These are phyloP conservation scores for Callithrix jacchus DNA, from an alignment of 2,113 vertebrate genomes.

Conservation along the genomic window DNA sequence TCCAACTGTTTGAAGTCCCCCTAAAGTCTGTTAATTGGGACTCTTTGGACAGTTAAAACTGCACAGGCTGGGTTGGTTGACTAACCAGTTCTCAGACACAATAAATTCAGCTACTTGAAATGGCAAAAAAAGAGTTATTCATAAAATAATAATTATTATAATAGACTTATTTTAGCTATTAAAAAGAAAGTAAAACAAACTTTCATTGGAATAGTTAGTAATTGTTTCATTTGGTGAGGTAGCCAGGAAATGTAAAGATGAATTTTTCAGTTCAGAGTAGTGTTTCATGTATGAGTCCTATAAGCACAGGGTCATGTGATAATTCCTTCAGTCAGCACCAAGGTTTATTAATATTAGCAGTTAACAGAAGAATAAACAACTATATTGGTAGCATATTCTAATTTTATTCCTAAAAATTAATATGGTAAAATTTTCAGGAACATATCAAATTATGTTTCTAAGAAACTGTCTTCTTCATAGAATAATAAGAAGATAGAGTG, in stretches of 20 bases:
- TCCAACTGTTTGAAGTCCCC: constrained; percentile 62
- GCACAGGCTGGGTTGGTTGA: neutral
- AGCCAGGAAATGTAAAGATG: neutral
- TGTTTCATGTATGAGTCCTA: neutral
- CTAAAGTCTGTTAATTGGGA: constrained; percentile 61
- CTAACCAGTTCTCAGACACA: constrained; percentile 29
- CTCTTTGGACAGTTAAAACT: constrained; percentile 57
- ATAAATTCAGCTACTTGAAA: constrained; percentile 41
- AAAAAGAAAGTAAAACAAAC: neutral
- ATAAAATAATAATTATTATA: neutral
- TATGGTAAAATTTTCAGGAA: neutral
- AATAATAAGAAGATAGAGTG: neutral
- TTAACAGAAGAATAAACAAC: neutral
- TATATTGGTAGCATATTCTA: neutral
- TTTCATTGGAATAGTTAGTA: neutral
- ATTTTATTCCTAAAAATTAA: neutral
- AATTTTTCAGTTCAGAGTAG: neutral
- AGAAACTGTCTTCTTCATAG: constrained; percentile 6
- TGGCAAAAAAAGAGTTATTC: neutral
- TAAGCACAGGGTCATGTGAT: neutral
- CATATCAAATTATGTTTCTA: neutral
- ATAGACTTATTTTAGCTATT: neutral
- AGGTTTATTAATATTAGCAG: neutral
- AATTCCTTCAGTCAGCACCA: neutral
- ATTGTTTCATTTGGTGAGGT: neutral